These are phyloP conservation scores for Oxyscelio sp. DNA, from an alignment of 2,888 invertebrate genomes.

Conservation along the genomic window DNA sequence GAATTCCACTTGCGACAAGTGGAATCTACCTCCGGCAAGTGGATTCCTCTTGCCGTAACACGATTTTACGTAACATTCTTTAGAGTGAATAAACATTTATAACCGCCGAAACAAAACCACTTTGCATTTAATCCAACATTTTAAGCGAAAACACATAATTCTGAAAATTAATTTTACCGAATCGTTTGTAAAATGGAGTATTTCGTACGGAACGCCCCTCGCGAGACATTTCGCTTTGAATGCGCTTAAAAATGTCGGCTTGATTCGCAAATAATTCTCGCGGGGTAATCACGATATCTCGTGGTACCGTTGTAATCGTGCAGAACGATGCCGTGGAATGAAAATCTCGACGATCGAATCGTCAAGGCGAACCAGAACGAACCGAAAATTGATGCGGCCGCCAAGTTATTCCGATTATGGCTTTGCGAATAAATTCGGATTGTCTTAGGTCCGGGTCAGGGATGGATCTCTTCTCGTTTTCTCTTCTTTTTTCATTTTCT, in stretches of 20 bases:
- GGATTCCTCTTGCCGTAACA: too few relatives aligned
- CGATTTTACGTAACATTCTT: too few relatives aligned
- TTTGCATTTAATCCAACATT: too few relatives aligned
- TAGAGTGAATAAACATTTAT: too few relatives aligned
- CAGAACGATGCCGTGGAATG: constrained; percentile 60
- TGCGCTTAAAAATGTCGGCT: background rate
- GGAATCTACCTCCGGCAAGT: too few relatives aligned
- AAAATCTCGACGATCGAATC: constrained; percentile 73
- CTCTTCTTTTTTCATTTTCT: constrained; percentile 7
- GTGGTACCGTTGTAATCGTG: constrained; percentile 71
- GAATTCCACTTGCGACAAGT: too few relatives aligned
- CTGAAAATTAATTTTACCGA: too few relatives aligned
- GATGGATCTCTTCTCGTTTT: constrained; percentile 60
- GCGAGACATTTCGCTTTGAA: too few relatives aligned
- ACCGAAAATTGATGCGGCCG: constrained; percentile 68
- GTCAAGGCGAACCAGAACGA: constrained; percentile 61
- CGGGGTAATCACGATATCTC: constrained; percentile 56
- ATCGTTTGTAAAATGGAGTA: too few relatives aligned
- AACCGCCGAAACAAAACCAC: too few relatives aligned
- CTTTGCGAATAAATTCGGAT: constrained; percentile 60
- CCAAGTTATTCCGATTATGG: constrained; percentile 65
- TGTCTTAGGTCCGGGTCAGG: constrained; percentile 73
- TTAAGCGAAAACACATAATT: too few relatives aligned
- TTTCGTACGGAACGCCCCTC: too few relatives aligned
- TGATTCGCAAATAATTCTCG: constrained; percentile 52